Percentiles rank a stretch among this genome's conserved stretches.
Conservation (phyloP, 1,140 invertebrate species). For the Amyelois transitella region DNA sequence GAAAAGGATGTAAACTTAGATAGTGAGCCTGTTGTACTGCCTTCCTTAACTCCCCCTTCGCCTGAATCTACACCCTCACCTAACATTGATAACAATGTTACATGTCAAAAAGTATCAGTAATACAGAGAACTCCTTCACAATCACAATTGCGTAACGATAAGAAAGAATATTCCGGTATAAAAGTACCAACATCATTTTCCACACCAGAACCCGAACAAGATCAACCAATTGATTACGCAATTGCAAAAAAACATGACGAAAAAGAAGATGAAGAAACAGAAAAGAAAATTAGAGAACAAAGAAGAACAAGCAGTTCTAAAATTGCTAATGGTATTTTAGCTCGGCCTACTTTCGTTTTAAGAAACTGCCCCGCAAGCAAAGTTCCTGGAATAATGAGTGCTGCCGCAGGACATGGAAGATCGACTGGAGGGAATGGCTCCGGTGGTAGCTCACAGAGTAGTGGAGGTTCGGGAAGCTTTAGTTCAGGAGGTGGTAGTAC, state of each 20-base stretch:
- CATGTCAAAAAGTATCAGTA: conserved; percentile 82
- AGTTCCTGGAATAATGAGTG: conserved; percentile 76
- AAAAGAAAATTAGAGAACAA: conserved; percentile 75
- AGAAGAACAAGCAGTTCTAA: conserved; percentile 76
- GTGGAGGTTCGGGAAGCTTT: conserved; percentile 73
- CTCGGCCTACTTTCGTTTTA: conserved; percentile 60
- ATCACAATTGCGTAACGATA: conserved; percentile 66
- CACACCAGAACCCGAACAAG: conserved; percentile 79
- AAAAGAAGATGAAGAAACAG: conserved; percentile 78
- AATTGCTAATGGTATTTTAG: conserved; percentile 74
- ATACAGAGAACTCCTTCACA: conserved; percentile 86
- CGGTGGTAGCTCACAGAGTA: conserved; percentile 71
- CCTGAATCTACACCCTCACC: conserved; percentile 62
- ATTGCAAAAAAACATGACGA: conserved; percentile 85
- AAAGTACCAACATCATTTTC: conserved; percentile 67
- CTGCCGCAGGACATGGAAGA: conserved; percentile 85
- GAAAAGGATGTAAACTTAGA: conserved; percentile 59
- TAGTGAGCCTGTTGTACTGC: conserved; percentile 60
- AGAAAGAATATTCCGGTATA: conserved; percentile 73
- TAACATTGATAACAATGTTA: conserved; percentile 70
- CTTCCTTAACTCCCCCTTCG: conserved; percentile 68
- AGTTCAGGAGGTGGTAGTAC: conserved; percentile 72
- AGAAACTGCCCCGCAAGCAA: conserved; percentile 73
- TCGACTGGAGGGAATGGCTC: conserved; percentile 75
- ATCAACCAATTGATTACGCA: conserved; percentile 91